These are phyloP conservation scores for Carettochelys insculpta DNA, from an alignment of 2,113 vertebrate genomes.

Conservation along the genomic window DNA sequence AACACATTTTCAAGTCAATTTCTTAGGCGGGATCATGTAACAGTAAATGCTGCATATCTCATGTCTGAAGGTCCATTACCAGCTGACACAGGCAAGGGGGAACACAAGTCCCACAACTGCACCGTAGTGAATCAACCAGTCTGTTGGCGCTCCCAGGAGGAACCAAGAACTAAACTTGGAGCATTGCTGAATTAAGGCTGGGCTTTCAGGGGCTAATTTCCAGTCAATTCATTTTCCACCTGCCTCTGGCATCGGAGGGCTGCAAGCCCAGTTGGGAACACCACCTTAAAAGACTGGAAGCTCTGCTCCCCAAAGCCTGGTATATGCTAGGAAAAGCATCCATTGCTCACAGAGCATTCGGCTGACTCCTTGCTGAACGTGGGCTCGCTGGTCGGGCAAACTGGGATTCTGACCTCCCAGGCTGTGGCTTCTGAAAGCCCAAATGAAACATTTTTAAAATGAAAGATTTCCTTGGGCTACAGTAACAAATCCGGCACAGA, in stretches of 20 bases:
- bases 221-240: too few relatives aligned
- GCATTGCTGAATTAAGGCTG: background rate
- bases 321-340: background rate
- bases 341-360: background rate
- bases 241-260: background rate
- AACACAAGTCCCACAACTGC: background rate
- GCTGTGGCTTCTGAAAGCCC: background rate
- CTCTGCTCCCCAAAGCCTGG: background rate
- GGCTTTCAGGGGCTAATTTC: background rate
- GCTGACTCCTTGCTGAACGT: background rate
- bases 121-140: background rate
- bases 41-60: conserved; percentile 48
- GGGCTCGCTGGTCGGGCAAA: fast-evolving
- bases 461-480: background rate
- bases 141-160: background rate
- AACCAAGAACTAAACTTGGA: fast-evolving
- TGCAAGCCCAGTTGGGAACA: background rate
- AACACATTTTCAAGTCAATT: conserved; percentile 64
- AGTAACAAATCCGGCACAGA: background rate
- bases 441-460: background rate
- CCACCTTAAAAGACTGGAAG: background rate
- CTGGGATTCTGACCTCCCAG: background rate
- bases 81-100: conserved; percentile 9
- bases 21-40: conserved; percentile 66
- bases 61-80: conserved; percentile 32